Conservation (phyloP, 2,797 vertebrate genomes). For the Odontamblyopus lacepedii region DNA sequence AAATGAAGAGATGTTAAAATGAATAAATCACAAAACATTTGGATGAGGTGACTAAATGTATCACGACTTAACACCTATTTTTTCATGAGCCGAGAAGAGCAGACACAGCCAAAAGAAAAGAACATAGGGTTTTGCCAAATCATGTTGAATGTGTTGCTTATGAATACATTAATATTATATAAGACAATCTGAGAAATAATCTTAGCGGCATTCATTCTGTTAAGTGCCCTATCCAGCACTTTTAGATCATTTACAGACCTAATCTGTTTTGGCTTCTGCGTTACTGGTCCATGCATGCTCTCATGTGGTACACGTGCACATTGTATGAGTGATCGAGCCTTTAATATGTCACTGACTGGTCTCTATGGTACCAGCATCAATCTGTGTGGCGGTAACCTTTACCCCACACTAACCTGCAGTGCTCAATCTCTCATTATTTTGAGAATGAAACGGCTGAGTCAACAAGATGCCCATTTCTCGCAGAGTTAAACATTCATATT, state of each 20-base stretch:
- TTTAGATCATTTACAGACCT: background rate
- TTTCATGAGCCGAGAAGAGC: slow-evolving; percentile 1
- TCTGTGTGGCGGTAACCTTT: slow-evolving; percentile 63
- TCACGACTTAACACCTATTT: background rate
- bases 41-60: background rate
- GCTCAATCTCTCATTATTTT: slow-evolving; percentile 67
- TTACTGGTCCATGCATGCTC: slow-evolving; percentile 6
- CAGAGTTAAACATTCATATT: slow-evolving; percentile 21
- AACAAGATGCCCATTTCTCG: slow-evolving; percentile 25
- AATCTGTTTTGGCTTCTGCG: background rate
- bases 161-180: background rate
- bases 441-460: slow-evolving; percentile 57
- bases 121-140: slow-evolving; percentile 17
- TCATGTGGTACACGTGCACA: slow-evolving; percentile 6
- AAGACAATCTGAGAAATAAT: background rate
- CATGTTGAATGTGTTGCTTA: background rate
- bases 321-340: slow-evolving; percentile 39
- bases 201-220: background rate
- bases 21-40: background rate
- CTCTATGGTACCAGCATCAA: slow-evolving; percentile 58
- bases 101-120: background rate
- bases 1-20: slow-evolving; percentile 6
- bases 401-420: slow-evolving; percentile 53
- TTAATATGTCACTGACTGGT: slow-evolving; percentile 53
- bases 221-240: background rate